Base-by-base conservation (phyloP, 2,113 vertebrate species). In the Apteryx mantelli region DNA sequence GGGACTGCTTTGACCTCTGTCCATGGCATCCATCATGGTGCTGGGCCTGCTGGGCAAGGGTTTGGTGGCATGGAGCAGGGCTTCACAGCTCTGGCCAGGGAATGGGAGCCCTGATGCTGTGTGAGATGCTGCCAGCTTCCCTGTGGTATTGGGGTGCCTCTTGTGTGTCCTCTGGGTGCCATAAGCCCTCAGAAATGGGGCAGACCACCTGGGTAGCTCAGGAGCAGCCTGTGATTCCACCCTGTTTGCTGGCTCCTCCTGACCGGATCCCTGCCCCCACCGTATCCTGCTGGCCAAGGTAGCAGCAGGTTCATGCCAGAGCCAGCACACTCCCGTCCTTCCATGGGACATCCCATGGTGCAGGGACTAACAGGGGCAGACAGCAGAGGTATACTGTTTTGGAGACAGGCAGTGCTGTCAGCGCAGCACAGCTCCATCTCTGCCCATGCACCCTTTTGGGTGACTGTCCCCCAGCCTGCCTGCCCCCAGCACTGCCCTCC, bases 291-390 rank as follows among this genome's bases (percentile, higher is more conserved):
- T 38, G 61, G 64, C 28, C 68, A 68, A 84, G 30, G 63, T 64
- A 89, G 38, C 38, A 65, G 32, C 12, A 89, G 42, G 9, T 26
- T 88, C 18, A 38, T 3, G 3, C 21, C 42, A 48, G 21, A 77
- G 36, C 7, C 66, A 68, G 16, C 19, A 50, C 0, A 0, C 14
- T 82, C 34, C 38, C 71, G 8, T 53, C 30, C 36, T 86, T 58
- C 50, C 61, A 32, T 83, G 18, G 22, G 53, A 26, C 52, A 73
- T 86, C 11, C 16, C 25, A 17, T 14, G 36, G 13, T 81, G 22
- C n/a, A 26, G 48, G 16, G 26, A 52, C 42, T 28, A 1, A 11
- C 38, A 52, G 26, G 53, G 56, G 34, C 20, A 1, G 5, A 61
- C 1, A 1, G 53, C 53, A 93, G 64, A 86, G 40, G 7, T 68